Conservation (phyloP, 1,140 invertebrate genomes). For the Drosophila malerkotliana region DNA sequence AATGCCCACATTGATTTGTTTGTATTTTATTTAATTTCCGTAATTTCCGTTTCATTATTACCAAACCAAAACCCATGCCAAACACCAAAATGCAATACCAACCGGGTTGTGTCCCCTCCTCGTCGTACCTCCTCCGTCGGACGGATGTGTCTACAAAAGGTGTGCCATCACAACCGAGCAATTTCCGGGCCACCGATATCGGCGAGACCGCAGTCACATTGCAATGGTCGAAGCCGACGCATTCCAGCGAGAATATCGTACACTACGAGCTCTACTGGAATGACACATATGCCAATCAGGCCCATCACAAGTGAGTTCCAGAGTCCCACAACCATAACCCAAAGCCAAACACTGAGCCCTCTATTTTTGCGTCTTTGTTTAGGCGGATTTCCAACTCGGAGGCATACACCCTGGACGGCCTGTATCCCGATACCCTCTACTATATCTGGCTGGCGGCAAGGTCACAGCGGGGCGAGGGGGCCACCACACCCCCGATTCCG, state of each 20-base stretch:
- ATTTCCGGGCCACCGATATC: constrained; percentile 92
- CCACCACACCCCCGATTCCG: constrained; percentile 96
- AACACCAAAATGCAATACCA: constrained; percentile 63
- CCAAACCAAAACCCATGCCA: constrained; percentile 57
- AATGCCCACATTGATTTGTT: constrained; percentile 79
- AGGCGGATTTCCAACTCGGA: constrained; percentile 91
- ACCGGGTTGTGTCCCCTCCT: constrained; percentile 1
- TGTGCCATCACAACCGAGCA: constrained; percentile 97
- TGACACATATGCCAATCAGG: constrained; percentile 95
- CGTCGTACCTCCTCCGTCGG: not conserved
- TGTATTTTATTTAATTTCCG: constrained; percentile 82
- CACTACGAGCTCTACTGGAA: constrained; percentile 99
- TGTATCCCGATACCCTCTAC: constrained; percentile 98
- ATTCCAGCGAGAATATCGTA: constrained; percentile 95
- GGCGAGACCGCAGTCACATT: constrained; percentile 93
- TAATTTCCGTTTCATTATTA: constrained; percentile 82
- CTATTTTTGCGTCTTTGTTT: not conserved
- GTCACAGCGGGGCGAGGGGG: constrained; percentile 95
- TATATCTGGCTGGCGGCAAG: constrained; percentile 97
- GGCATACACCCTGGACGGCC: constrained; percentile 92
- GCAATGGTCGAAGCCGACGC: constrained; percentile 94
- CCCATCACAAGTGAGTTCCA: constrained; percentile 87
- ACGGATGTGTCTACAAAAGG: constrained; percentile 83
- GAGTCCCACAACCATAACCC: constrained; percentile 15
- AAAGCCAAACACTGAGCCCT: constrained; percentile 3